Base-by-base conservation (phyloP, 64 coral and sea anemone genomes). In the Dendrophyllia cribrosa region DNA sequence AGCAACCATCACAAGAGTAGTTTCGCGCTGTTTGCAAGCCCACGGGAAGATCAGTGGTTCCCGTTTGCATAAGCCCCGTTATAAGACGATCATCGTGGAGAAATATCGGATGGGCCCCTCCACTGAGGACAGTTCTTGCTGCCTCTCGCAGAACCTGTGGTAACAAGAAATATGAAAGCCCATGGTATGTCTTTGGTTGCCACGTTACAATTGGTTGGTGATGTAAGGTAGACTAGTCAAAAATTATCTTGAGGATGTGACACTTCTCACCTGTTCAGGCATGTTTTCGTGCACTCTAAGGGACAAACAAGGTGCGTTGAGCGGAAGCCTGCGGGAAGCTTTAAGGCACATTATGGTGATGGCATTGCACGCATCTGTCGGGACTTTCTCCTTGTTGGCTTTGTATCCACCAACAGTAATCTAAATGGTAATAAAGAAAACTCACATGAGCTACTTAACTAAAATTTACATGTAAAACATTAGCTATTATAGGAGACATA, bases 351-450 rank as follows among this genome's bases (percentile, higher is more conserved):
- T 70, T 11, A 58, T 17, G 0, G 91, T 93, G 23, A 93, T 65
- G 70, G 59, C 71, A n/a, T 92, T 92, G 53, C 69, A 76, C 0
- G 70, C 79, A 51, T 63, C 51, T 51, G 49, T 15, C 48, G 78
- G 52, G 9, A 12, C 9, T 0, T 1, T 17, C 1, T 14, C 62
- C 0, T 75, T 58, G 14, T 86, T 68, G 3, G 87, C 71, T 19
- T 93, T 86, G 74, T 93, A 93, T 25, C 91, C 91, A 22, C 91
- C 91, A 8, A 93, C 82, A 19, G 91, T 93, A 21, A 93, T 53
- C 50, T 93, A 46, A 72, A 43, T 13, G 13, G 70, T 14, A 44
- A 14, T 7, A 72, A 5, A 15, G 4, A 15, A 24, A 72, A 63
- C 0, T 12, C 34, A 34, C 34, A 34, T 34, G 34, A 34, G 34